Evolutionary conservation across 2,797 vertebrate species (phyloP).

Genomic region (Manis pentadactyla): DNA sequence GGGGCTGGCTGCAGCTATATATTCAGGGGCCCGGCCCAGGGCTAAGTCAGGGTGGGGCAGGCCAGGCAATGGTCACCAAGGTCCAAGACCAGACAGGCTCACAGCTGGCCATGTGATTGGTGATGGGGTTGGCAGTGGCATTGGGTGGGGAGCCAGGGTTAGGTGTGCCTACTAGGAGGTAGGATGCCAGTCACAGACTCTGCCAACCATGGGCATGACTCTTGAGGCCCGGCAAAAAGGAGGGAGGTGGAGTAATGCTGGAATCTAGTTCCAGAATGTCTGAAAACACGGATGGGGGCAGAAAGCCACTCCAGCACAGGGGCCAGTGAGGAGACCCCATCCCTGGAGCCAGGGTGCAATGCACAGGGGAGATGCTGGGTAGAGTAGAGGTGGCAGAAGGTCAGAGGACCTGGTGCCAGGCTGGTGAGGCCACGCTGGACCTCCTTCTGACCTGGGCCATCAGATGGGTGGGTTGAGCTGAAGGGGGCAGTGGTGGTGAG

Average conservation of each 20-base stretch:
- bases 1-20: background rate
- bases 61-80: background rate
- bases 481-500: background rate
- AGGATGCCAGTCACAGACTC: background rate
- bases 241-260: background rate
- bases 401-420: background rate
- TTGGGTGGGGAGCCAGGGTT: background rate
- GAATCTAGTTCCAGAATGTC: background rate
- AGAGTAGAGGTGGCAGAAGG: background rate
- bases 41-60: background rate
- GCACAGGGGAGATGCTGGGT: background rate
- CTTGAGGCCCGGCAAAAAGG: background rate
- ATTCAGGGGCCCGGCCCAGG: background rate
- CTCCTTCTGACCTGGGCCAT: background rate
- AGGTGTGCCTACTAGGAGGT: background rate
- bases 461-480: fast-evolving
- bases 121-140: background rate
- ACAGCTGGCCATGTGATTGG: background rate
- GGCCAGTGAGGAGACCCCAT: background rate
- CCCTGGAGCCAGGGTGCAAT: background rate
- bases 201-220: background rate
- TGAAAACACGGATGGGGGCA: background rate
- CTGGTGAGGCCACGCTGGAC: background rate
- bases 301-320: background rate
- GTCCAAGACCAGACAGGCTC: background rate